Evolutionary conservation across 23 tunicate species (phyloP).

Genomic region (Styela clava): DNA sequence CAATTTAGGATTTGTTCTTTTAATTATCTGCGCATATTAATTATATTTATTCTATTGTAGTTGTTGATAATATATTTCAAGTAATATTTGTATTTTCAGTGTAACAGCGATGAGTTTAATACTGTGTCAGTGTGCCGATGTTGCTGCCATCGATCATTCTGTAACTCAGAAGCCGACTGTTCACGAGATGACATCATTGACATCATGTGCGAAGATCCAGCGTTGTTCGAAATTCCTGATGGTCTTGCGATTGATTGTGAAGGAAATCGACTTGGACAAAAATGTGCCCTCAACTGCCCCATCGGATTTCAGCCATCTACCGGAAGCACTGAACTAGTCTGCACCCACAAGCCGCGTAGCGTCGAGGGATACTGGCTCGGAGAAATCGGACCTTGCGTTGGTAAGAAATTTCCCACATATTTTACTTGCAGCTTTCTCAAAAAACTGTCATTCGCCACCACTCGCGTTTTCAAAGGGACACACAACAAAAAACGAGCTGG

Average conservation of each 20-base stretch:
- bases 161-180: slow-evolving; percentile 73
- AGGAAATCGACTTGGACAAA: slow-evolving; percentile 67
- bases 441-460: background rate
- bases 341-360: slow-evolving; percentile 64
- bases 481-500: background rate
- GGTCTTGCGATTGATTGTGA: slow-evolving; percentile 44
- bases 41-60: too few relatives aligned
- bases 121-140: slow-evolving; percentile 82
- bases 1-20: too few relatives aligned
- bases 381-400: slow-evolving; percentile 75
- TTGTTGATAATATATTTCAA: too few relatives aligned
- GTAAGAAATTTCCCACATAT: too few relatives aligned
- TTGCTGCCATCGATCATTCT: slow-evolving; percentile 70
- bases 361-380: slow-evolving; percentile 78
- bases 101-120: slow-evolving; percentile 29
- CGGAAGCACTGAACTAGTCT: slow-evolving; percentile 52
- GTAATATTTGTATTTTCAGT: slow-evolving; percentile 38
- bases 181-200: slow-evolving; percentile 46
- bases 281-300: slow-evolving; percentile 66
- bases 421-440: background rate
- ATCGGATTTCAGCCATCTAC: slow-evolving; percentile 56
- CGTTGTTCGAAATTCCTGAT: slow-evolving; percentile 32
- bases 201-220: slow-evolving; percentile 69
- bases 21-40: too few relatives aligned
- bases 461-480: background rate